These are phyloP conservation scores for Drosophila tripunctata DNA, from an alignment of 2,888 invertebrate species.

Conservation along the genomic window DNA sequence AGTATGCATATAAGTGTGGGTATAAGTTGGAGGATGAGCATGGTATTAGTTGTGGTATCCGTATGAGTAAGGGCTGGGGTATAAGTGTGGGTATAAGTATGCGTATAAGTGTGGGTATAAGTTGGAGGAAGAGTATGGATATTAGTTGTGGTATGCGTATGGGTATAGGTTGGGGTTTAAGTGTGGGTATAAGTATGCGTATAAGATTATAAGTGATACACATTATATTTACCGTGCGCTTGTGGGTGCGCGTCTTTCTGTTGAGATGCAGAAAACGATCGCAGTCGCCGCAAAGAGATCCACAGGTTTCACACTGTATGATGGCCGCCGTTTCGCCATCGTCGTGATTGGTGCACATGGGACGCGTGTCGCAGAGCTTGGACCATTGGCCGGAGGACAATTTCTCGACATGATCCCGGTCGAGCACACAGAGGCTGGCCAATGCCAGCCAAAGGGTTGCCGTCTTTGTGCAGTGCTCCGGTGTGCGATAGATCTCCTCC, in stretches of 20 bases:
- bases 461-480: conserved; percentile 91
- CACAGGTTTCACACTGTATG: conserved; percentile 95
- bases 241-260: conserved; percentile 92
- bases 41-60: too few species aligned
- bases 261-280: conserved; percentile 97
- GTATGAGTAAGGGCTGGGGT: background rate
- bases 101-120: background rate
- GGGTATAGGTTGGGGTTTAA: background rate
- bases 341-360: conserved; percentile 97
- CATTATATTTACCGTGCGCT: conserved; percentile 86
- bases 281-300: conserved; percentile 97
- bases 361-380: conserved; percentile 87
- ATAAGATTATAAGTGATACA: too few species aligned
- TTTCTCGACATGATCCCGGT: conserved; percentile 94
- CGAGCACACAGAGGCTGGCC: conserved; percentile 96
- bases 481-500: conserved; percentile 90
- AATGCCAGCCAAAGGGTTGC: conserved; percentile 96
- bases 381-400: conserved; percentile 92
- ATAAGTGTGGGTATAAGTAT: conserved; percentile 3
- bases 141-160: too few species aligned
- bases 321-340: conserved; percentile 96
- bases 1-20: conserved; percentile 3
- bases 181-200: conserved; percentile 3
- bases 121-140: background rate
- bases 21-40: too few species aligned